phyloP scores from a whole-genome alignment of 1,140 invertebrate genomes.

The Dendrolimus punctatus region DNA sequence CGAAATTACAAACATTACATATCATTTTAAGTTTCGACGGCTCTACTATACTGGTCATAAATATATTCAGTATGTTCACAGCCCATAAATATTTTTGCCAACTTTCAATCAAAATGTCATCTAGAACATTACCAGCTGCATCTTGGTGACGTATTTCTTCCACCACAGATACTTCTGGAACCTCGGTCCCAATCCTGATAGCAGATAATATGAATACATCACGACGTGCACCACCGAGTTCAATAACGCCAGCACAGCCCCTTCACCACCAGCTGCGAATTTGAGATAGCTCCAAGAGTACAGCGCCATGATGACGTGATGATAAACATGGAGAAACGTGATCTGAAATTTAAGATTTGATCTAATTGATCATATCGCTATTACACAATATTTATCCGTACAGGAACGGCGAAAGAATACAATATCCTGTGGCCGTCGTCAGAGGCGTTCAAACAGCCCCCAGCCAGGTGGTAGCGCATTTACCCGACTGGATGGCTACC shows the following conservation, averaged over 20 bases:
- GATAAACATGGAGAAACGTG: conserved; percentile 83
- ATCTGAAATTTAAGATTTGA: conserved; percentile 73
- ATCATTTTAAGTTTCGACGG: too few relatives aligned
- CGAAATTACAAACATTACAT: too few relatives aligned
- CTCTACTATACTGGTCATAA: too few relatives aligned
- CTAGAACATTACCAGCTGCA: conserved; percentile 79
- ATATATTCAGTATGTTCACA: too few relatives aligned
- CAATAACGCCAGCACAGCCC: conserved; percentile 74
- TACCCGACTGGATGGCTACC: too few relatives aligned
- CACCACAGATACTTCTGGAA: conserved; percentile 93
- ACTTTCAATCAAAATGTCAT: background rate
- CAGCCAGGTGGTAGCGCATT: too few relatives aligned
- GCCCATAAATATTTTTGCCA: too few relatives aligned
- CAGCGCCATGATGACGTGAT: conserved; percentile 79
- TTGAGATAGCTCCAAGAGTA: conserved; percentile 74
- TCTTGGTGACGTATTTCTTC: conserved; percentile 90
- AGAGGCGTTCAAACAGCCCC: too few relatives aligned
- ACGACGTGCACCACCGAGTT: conserved; percentile 83
- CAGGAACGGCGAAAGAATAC: too few relatives aligned
- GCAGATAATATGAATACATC: conserved; percentile 90
- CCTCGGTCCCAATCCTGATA: conserved; percentile 85
- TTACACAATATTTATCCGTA: too few relatives aligned
- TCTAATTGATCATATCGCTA: background rate
- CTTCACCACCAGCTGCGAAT: conserved; percentile 74
- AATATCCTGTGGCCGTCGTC: too few relatives aligned